A percentile compares a stretch with the other conserved stretches of the same genome.
phyloP scores from a whole-genome alignment of 2,113 vertebrate genomes.

The Semicossyphus pulcher region DNA sequence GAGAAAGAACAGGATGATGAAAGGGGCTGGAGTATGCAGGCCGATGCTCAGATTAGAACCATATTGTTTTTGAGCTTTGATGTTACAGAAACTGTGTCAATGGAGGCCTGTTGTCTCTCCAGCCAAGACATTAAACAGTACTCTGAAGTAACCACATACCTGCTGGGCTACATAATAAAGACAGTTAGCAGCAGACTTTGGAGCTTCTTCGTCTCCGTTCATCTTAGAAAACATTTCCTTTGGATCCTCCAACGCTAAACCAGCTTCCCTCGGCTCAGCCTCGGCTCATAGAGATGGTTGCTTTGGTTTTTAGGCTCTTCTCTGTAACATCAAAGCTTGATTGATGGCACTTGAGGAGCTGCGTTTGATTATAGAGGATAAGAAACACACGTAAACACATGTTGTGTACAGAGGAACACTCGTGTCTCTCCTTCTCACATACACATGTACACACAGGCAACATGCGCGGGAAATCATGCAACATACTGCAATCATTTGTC shows the following conservation, averaged over 20 bases:
- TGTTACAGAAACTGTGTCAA: not conserved
- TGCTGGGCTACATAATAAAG: slow-evolving; percentile 5
- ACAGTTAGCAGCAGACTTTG: not conserved
- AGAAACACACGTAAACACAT: slow-evolving; percentile 43
- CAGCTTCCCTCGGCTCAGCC: slow-evolving; percentile 1
- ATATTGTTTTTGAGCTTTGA: slow-evolving; percentile 29
- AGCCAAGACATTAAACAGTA: slow-evolving; percentile 2
- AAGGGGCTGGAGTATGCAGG: not conserved
- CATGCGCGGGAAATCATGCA: slow-evolving; percentile 32
- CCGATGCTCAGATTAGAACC: not conserved
- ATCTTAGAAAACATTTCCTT: slow-evolving; percentile 32
- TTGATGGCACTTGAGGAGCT: slow-evolving; percentile 61
- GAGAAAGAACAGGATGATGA: slow-evolving; percentile 21
- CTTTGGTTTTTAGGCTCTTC: slow-evolving; percentile 24
- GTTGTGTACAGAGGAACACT: slow-evolving; percentile 34
- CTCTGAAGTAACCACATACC: not conserved
- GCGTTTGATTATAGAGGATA: slow-evolving; percentile 62
- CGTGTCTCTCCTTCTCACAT: slow-evolving; percentile 5
- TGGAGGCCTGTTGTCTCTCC: not conserved
- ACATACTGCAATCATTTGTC: slow-evolving; percentile 40
- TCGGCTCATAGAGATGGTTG: not conserved
- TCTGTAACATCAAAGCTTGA: slow-evolving; percentile 57
- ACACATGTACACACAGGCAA: slow-evolving; percentile 15
- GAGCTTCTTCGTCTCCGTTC: slow-evolving; percentile 28
- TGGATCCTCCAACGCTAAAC: slow-evolving; percentile 22